Percentiles rank a stretch among this genome's conserved stretches.
These are phyloP conservation scores for Stegophylla sp. DNA, from an alignment of 2,888 invertebrate species.

Conservation along the genomic window DNA sequence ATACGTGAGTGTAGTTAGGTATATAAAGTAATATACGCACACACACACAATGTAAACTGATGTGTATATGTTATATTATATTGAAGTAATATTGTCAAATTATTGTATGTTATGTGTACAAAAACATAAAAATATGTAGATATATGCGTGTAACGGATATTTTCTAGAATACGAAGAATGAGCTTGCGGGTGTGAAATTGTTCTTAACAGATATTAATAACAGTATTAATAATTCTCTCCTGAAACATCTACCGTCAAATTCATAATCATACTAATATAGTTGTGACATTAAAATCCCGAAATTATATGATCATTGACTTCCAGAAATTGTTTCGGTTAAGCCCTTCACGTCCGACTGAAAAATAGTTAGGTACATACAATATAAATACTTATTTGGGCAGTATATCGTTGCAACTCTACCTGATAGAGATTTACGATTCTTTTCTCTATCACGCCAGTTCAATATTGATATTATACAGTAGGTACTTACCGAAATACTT, in stretches of 20 bases:
- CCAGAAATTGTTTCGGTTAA: conserved; percentile 16
- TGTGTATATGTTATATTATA: too few species aligned
- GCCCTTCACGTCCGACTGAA: conserved; percentile 33
- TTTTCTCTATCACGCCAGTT: background rate
- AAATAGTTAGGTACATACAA: conserved; percentile 24
- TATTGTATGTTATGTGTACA: background rate
- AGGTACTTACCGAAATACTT: too few species aligned
- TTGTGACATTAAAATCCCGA: background rate
- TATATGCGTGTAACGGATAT: conserved; percentile 12
- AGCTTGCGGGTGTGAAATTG: conserved; percentile 1
- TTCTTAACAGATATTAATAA: background rate
- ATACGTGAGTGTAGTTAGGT: too few species aligned
- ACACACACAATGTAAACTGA: too few species aligned
- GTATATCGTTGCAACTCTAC: conserved; percentile 39
- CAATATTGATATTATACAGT: too few species aligned
- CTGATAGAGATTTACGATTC: conserved; percentile 40
- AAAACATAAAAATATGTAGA: background rate
- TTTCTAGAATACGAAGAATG: background rate
- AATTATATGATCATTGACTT: conserved; percentile 23
- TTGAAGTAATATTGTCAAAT: too few species aligned
- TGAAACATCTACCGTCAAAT: background rate
- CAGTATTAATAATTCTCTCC: background rate
- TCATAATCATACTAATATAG: background rate
- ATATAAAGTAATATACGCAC: too few species aligned
- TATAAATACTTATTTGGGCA: conserved; percentile 45